phyloP scores from a whole-genome alignment of 2,113 vertebrate species.

The Rousettus leschenaultii region DNA sequence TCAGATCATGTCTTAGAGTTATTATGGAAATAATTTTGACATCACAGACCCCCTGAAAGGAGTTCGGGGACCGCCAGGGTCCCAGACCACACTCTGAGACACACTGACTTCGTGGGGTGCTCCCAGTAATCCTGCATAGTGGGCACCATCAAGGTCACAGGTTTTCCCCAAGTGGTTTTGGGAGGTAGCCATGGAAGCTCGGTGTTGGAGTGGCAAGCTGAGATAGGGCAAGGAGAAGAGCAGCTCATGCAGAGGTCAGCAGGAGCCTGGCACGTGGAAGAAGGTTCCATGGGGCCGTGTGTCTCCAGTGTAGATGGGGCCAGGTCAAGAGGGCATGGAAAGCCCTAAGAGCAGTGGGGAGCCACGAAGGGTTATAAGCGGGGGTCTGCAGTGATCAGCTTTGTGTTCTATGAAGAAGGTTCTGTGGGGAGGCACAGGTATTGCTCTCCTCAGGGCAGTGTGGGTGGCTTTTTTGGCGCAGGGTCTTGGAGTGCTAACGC shows the following conservation, averaged over 20 bases:
- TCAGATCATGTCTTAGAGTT: neutral
- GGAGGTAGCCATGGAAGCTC: neutral
- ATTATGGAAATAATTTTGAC: neutral
- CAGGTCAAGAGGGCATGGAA: neutral
- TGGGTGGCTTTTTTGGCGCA: neutral
- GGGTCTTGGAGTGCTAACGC: neutral
- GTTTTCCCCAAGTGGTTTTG: neutral
- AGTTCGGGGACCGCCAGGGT: neutral
- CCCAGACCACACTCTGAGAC: neutral
- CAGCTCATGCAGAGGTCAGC: neutral
- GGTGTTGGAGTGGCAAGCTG: neutral
- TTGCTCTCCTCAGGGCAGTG: neutral
- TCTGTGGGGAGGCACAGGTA: neutral
- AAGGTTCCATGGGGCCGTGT: neutral
- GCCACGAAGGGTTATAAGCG: neutral
- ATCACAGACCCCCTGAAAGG: neutral
- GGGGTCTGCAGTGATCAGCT: neutral
- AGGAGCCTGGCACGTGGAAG: neutral
- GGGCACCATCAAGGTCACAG: neutral
- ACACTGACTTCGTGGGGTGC: neutral
- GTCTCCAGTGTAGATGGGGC: neutral
- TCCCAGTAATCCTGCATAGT: neutral
- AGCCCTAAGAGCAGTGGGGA: neutral
- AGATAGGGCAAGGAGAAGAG: neutral
- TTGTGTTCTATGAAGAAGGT: neutral